phyloP scores from a whole-genome alignment of 2,797 vertebrate genomes.

The Holocentrus rufus region DNA sequence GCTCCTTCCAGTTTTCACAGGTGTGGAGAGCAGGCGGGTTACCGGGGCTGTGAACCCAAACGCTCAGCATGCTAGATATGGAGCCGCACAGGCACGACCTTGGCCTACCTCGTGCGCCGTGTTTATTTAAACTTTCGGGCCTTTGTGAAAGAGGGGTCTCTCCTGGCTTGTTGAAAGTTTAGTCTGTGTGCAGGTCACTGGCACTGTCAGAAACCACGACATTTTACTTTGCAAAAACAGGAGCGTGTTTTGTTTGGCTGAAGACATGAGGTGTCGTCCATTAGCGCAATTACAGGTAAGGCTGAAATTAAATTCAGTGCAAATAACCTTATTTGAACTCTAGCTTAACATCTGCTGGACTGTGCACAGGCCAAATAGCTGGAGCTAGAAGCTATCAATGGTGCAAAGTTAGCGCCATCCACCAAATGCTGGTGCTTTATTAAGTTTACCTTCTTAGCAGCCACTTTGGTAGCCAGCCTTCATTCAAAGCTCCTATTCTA shows the following conservation, averaged over 20 bases:
- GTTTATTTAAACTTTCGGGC: constrained; percentile 72
- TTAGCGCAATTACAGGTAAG: constrained; percentile 43
- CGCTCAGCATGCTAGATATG: constrained; percentile 24
- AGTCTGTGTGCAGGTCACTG: constrained; percentile 69
- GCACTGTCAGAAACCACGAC: constrained; percentile 60
- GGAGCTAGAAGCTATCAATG: constrained; percentile 9
- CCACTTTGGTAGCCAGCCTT: constrained; percentile 12
- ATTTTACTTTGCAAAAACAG: constrained; percentile 21
- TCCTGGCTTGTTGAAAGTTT: constrained; percentile 68
- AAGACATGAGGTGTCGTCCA: neutral
- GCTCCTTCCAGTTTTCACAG: constrained; percentile 60
- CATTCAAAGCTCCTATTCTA: neutral
- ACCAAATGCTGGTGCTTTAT: constrained; percentile 3
- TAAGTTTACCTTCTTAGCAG: constrained; percentile 19
- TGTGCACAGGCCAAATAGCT: constrained; percentile 4
- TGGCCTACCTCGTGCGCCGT: constrained; percentile 49
- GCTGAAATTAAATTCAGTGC: constrained; percentile 11
- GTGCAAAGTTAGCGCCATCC: too few relatives aligned
- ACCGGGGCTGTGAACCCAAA: neutral
- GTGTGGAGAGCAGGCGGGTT: constrained; percentile 47
- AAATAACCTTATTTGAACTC: constrained; percentile 35
- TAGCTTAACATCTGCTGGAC: neutral
- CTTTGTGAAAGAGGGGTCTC: constrained; percentile 55
- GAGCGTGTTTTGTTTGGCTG: constrained; percentile 41
- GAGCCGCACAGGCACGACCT: constrained; percentile 50